Evolutionary conservation across 2,888 invertebrate genomes (phyloP), one percentile per base, ranked within the genome.

Genomic region (Sthenelais limicola): DNA sequence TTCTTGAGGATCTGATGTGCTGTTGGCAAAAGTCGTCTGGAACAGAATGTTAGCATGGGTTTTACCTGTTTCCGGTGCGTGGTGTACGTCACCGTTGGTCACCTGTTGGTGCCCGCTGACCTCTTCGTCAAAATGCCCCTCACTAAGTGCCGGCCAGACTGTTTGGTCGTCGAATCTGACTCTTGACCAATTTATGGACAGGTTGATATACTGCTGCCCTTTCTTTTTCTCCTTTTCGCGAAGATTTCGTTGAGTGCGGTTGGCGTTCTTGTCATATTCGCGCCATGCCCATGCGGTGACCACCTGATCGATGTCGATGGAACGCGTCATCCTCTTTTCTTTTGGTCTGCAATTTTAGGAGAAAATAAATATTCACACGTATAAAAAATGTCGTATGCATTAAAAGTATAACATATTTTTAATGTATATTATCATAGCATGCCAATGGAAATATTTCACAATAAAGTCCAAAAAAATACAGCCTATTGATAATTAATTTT

Each of bases 21-120:
- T 78, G 73, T 82, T 82, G 33, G 71, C 74, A 68, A 80, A 82
- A 56, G 72, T 73, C n/a, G 82, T 82, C 51, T 79, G 75, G 67
- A 82, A 82, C 15, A 82, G 75, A 15, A 77, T 54, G 47, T 71
- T 75, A 7, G 56, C 71, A 21, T 74, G 71, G 7, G 72, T 28
- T 5, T 52, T 56, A 7, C 47, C 54, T 15, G 69, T 18, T 18
- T 68, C 21, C 49, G 43, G 12, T 24, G 54, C 72, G 49, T 21
- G 26, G 21, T 26, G 48, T 28, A 33, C 33, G 12, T 30, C 35
- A 35, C 30, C 62, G 28, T 49, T 33, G 33, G 52, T 21, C n/a
- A 15, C 67, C 3, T n/a, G 18, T 21, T 38, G 28, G 26, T 38
- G 56, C 26, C 24, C 28, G 3, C 33, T 24, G n/a, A 32, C 62